A percentile compares a stretch with the other conserved stretches of the same genome.
These are phyloP conservation scores for Eupithecia subumbrata DNA, from an alignment of 2,888 invertebrate species.

Conservation along the genomic window DNA sequence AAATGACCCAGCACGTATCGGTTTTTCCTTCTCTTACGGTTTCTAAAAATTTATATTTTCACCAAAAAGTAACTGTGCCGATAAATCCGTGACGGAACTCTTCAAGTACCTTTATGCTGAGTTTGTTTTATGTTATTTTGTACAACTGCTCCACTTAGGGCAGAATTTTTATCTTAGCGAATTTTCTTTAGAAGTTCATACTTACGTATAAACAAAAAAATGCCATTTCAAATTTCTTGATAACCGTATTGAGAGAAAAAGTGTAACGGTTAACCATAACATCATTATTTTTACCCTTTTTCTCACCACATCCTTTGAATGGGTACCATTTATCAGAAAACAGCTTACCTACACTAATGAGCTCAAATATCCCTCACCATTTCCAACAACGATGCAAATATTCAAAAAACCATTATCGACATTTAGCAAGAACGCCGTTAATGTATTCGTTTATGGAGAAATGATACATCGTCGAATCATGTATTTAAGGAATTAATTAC, in stretches of 20 bases:
- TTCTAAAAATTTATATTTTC: conserved; percentile 61
- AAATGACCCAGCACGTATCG: conserved; percentile 66
- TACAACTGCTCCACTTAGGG: conserved; percentile 11
- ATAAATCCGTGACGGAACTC: conserved; percentile 51
- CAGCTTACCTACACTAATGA: conserved; percentile 14
- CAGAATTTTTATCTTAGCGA: background rate
- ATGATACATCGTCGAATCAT: conserved; percentile 44
- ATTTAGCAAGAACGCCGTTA: conserved; percentile 33
- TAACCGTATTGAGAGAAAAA: background rate
- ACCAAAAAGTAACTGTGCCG: conserved; percentile 55
- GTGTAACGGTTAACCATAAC: background rate
- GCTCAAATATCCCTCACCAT: conserved; percentile 18
- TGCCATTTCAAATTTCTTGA: background rate
- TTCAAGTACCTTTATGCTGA: conserved; percentile 24
- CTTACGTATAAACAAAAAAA: background rate
- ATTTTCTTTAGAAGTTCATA: background rate
- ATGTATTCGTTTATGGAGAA: conserved; percentile 43
- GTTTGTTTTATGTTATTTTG: conserved; percentile 22
- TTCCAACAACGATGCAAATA: conserved; percentile 26
- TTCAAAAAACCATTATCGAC: conserved; percentile 33
- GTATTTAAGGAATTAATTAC: conserved; percentile 57
- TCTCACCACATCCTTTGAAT: background rate
- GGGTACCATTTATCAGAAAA: background rate
- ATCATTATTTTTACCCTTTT: background rate
- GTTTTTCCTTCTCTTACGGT: conserved; percentile 62